Evolutionary conservation across 2,888 invertebrate genomes (phyloP).

Genomic region (Erynnis tages): DNA sequence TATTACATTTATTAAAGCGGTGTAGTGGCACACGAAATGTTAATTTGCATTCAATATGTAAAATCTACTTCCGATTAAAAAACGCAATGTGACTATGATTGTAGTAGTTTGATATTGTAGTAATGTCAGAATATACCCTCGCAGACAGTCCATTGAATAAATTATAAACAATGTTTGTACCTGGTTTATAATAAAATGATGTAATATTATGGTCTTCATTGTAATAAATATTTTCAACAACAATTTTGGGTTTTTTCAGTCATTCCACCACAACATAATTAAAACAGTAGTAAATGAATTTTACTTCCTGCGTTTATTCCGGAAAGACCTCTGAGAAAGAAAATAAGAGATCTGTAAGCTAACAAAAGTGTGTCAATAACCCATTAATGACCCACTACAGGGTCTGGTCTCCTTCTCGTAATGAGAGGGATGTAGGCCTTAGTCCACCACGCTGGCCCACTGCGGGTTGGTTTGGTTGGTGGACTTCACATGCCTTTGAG

Average conservation of each 20-base stretch:
- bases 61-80: constrained; percentile 29
- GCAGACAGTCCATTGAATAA: constrained; percentile 48
- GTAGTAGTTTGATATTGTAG: constrained; percentile 3
- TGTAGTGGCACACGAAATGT: constrained; percentile 21
- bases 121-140: constrained; percentile 37
- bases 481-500: too few relatives aligned
- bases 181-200: constrained; percentile 76
- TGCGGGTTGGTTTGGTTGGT: too few relatives aligned
- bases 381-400: too few relatives aligned
- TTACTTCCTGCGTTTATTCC: too few relatives aligned
- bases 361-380: too few relatives aligned
- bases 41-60: constrained; percentile 22
- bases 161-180: constrained; percentile 77
- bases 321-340: too few relatives aligned
- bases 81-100: not conserved
- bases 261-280: too few relatives aligned
- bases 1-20: constrained; percentile 21
- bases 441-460: too few relatives aligned
- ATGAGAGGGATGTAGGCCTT: too few relatives aligned
- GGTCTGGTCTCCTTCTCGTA: too few relatives aligned
- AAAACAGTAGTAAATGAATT: too few relatives aligned
- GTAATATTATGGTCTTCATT: constrained; percentile 67
- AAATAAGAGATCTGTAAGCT: too few relatives aligned
- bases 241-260: constrained; percentile 20
- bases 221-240: constrained; percentile 78